phyloP scores from a whole-genome alignment of 2,797 vertebrate species.

The Spinus pinus region DNA sequence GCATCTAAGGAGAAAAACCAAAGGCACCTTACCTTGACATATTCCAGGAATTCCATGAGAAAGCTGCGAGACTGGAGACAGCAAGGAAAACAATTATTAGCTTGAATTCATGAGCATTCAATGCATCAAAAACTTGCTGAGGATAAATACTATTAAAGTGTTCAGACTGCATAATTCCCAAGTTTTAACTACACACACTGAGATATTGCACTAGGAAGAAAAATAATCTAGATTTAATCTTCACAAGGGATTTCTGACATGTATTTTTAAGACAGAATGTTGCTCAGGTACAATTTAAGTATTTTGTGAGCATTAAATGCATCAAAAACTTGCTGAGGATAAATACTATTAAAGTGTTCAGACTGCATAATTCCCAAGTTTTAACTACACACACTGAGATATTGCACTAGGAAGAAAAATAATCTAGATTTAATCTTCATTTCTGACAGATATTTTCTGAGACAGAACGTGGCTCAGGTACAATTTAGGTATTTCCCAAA shows the following conservation, averaged over 20 bases:
- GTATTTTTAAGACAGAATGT: background rate
- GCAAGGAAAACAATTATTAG: constrained; percentile 25
- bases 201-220: no score
- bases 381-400: background rate
- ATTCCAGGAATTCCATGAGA: constrained; percentile 88
- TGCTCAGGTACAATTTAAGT: background rate
- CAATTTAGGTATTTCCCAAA: background rate
- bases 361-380: background rate
- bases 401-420: background rate
- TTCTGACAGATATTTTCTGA: background rate
- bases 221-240: no score
- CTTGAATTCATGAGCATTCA: background rate
- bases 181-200: no score
- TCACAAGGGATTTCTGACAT: background rate
- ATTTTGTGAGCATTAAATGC: background rate
- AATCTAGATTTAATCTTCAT: background rate
- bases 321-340: background rate
- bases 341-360: background rate
- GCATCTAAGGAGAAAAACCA: background rate
- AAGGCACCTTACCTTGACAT: constrained; percentile 84
- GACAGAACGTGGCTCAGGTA: background rate
- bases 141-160: background rate
- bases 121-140: background rate
- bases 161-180: background rate
- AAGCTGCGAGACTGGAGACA: constrained; percentile 85